These are phyloP conservation scores for Pempheris klunzingeri DNA, from an alignment of 2,797 vertebrate genomes.

Conservation along the genomic window DNA sequence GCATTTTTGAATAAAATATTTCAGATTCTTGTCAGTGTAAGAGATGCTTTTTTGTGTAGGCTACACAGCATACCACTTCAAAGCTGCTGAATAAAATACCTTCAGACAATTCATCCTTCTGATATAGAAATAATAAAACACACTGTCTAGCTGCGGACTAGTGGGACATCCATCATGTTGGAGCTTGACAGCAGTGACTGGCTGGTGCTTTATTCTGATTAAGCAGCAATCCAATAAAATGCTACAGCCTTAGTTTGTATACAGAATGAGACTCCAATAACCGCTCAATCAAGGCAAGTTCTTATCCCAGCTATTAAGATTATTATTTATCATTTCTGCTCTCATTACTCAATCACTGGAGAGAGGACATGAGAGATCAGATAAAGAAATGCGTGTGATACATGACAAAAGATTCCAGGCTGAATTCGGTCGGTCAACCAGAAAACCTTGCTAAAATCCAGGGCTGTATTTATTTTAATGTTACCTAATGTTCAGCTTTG, in stretches of 20 bases:
- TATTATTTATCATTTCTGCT: slow-evolving; percentile 32
- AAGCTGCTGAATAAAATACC: slow-evolving; percentile 49
- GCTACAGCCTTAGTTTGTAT: slow-evolving; percentile 39
- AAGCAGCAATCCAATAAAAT: slow-evolving; percentile 61
- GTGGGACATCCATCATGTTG: slow-evolving; percentile 65
- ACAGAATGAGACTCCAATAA: slow-evolving; percentile 45
- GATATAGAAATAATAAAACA: slow-evolving; percentile 65
- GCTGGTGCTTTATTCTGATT: slow-evolving; percentile 63
- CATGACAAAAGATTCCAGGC: slow-evolving; percentile 14
- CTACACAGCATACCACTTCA: slow-evolving; percentile 4
- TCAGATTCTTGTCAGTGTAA: neutral
- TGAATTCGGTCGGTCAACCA: too few species aligned
- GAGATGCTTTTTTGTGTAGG: slow-evolving; percentile 24
- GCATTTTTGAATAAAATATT: slow-evolving; percentile 3
- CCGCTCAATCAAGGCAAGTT: slow-evolving; percentile 40
- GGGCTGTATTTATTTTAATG: slow-evolving; percentile 21
- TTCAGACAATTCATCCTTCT: slow-evolving; percentile 39
- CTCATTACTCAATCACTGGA: slow-evolving; percentile 30
- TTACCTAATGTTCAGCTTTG: slow-evolving; percentile 35
- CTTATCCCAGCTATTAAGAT: slow-evolving; percentile 43
- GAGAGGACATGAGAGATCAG: slow-evolving; percentile 16
- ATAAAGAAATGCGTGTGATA: slow-evolving; percentile 3
- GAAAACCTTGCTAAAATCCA: slow-evolving; percentile 26
- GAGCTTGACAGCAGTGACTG: slow-evolving; percentile 48
- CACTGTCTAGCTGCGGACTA: slow-evolving; percentile 59